Base-by-base conservation (phyloP, 1,140 invertebrate genomes). In the Pachypsylla venusta region DNA sequence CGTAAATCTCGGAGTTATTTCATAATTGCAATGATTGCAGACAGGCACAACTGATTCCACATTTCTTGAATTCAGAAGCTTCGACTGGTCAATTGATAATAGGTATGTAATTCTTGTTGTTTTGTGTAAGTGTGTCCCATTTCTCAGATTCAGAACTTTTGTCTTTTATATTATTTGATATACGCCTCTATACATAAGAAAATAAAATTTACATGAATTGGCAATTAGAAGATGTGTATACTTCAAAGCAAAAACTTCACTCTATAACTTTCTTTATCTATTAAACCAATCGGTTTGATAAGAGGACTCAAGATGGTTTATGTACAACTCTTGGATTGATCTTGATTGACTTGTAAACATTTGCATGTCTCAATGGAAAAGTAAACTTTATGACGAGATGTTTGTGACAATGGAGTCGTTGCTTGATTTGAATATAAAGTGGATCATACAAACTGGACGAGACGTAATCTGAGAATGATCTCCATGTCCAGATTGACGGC, bases 271-370 rank as follows among this genome's bases (percentile, higher is more conserved):
- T 48, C 42, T 48, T 48, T 48, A 48, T 19, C 42, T 48, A 48
- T 48, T 5, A 48, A 48, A 48, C 7, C 42, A 22, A 48, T 48
- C 42, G 5, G 42, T 5, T 48, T 48, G 42, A 48, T 48, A 48
- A 48, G 42, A 22, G 22, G 5, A 48, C 42, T 48, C 16, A 22
- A 22, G 42, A 48, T 48, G 16, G 42, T 48, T 48, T 48, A 48
- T 48, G 42, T 48, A 48, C 42, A 48, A 48, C 42, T n/a, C 4
- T 19, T 19, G 42, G 42, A 48, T 48, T 22, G 3, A 48, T 48
- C 42, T 48, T 48, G 42, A 48, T 48, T 48, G 42, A 48, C 42
- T 48, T 48, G 42, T 48, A 48, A 48, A 48, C 42, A 48, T 48
- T 48, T 48, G 42, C 42, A 48, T 48, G 42, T 48, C 42, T 48